Base-by-base conservation (phyloP, 2,797 vertebrate genomes). In the Limnodromus scolopaceus region DNA sequence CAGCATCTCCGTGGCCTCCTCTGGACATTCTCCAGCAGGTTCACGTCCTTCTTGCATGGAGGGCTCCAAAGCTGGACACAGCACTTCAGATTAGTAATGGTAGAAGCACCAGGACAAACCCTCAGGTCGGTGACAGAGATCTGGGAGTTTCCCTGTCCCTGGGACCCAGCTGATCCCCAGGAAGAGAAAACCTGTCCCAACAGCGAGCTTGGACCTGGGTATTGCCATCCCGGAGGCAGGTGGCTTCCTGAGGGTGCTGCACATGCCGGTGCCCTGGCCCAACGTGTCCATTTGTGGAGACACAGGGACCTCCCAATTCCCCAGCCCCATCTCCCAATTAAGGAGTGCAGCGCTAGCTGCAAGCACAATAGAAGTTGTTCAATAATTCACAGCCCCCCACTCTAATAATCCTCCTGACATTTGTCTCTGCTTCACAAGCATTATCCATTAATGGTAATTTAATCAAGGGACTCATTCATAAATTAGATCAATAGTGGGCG, bases 121-220 rank as follows among this genome's bases (percentile, higher is more conserved):
- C 66, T 22, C 43, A 30, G 53, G 38, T 2, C 38, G 19, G 65
- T 14, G 49, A 18, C n/a, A 39, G n/a, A 65, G 15, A 10, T 23
- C 8, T 38, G 58, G 25, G 30, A 54, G 19, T 24, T 58, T 46
- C 51, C 30, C 30, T 23, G 17, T 13, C 24, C 43, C 43, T 1
- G 2, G 18, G 25, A 34, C 9, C 3, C 24, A 34, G 38, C 30
- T 0, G 2, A 46, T 11, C 13, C 55, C 16, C 3, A 2, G 14
- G 38, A n/a, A 78, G 19, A 24, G 38, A 58, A 77, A 38, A 8
- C 6, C 18, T 24, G 18, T 20, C 24, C 19, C 1, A 5, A 11
- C 2, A 36, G 23, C 0, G 2, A 30, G 48, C 24, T 13, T 2
- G 3, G n/a, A 53, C 5, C 41, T 0, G 0, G 5, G n/a, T 10